phyloP scores from a whole-genome alignment of 2,888 invertebrate genomes.

The Gnatocerus cornutus region DNA sequence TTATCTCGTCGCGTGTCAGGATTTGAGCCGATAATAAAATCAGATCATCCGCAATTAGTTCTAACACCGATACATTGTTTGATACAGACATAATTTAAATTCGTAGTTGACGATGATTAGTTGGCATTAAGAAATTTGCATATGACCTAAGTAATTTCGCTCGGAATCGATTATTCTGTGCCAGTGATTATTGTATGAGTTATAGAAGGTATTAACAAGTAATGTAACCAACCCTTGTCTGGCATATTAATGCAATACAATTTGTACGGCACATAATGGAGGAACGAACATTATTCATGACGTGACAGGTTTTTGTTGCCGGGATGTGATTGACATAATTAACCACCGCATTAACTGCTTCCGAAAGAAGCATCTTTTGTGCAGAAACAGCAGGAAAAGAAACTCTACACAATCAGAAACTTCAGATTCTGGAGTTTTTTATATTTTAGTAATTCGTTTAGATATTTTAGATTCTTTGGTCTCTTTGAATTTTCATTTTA shows the following conservation, averaged over 20 bases:
- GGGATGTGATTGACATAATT: conserved; percentile 24
- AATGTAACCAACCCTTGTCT: conserved; percentile 43
- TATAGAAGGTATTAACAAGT: conserved; percentile 46
- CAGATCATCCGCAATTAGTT: conserved; percentile 16
- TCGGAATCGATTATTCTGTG: conserved; percentile 47
- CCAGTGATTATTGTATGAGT: conserved; percentile 48
- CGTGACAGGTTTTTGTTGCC: conserved; percentile 28
- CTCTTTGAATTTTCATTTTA: too few species aligned
- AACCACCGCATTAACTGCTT: conserved; percentile 12
- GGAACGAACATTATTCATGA: conserved; percentile 32
- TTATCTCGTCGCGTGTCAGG: conserved; percentile 3
- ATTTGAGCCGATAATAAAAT: conserved; percentile 2
- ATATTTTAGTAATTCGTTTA: too few species aligned
- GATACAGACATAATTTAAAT: conserved; percentile 36
- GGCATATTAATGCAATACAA: conserved; percentile 46
- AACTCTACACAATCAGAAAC: too few species aligned
- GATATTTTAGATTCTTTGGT: too few species aligned
- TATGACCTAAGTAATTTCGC: conserved; percentile 49
- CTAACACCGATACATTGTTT: conserved; percentile 24
- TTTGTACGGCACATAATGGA: conserved; percentile 39
- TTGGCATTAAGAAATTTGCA: conserved; percentile 50
- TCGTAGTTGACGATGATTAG: conserved; percentile 43
- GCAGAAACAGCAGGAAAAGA: too few species aligned
- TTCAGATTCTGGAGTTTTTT: too few species aligned
- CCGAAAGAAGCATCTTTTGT: too few species aligned